phyloP scores from a whole-genome alignment of 2,797 vertebrate genomes.

The Peromyscus eremicus region DNA sequence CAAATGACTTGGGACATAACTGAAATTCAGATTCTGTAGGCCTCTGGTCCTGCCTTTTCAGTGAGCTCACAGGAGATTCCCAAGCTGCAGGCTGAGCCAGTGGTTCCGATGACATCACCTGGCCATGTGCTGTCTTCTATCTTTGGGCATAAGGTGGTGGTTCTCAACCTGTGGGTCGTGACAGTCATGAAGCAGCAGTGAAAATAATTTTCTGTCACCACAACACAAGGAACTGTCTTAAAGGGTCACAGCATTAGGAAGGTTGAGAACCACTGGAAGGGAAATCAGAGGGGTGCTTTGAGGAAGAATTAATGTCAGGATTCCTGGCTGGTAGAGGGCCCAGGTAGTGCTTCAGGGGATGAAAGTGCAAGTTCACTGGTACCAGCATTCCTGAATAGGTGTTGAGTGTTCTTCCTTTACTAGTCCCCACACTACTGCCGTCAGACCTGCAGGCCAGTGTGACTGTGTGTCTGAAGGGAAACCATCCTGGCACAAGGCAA shows the following conservation, averaged over 20 bases:
- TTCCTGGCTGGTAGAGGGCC: neutral
- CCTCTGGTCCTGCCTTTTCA: neutral
- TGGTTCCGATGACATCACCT: fast-evolving
- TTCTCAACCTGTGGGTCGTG: neutral
- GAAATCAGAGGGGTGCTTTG: neutral
- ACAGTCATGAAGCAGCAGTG: neutral
- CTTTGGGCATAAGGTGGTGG: neutral
- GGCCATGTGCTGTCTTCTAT: neutral
- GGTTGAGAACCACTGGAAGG: neutral
- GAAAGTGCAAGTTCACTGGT: neutral
- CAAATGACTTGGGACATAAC: neutral
- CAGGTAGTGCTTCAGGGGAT: neutral
- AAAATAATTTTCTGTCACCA: neutral
- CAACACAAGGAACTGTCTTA: neutral
- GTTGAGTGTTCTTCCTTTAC: neutral
- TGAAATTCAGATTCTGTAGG: neutral
- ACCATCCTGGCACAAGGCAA: neutral
- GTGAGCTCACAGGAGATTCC: neutral
- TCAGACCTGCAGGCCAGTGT: neutral
- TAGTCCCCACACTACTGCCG: fast-evolving
- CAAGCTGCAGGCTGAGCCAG: neutral
- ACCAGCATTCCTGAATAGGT: too few species aligned
- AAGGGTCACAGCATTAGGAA: neutral
- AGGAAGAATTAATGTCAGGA: neutral
- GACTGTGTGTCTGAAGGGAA: neutral